A percentile compares a stretch with the other conserved stretches of the same genome.
Conservation (phyloP, 2,113 vertebrate genomes). For the Arenaria interpres region DNA sequence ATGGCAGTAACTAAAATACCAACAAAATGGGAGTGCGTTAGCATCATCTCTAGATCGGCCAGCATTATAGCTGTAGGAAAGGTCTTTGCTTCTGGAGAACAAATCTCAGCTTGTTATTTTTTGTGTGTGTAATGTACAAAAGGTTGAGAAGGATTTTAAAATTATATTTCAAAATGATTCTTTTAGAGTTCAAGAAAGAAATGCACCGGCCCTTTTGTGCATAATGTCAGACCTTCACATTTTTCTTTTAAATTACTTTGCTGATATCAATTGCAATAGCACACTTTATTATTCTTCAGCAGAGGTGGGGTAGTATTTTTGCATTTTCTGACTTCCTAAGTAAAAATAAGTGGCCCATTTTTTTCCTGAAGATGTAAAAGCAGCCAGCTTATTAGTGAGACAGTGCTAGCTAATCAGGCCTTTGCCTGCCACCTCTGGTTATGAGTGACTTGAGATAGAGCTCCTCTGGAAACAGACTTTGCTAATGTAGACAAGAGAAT, state of each 20-base stretch:
- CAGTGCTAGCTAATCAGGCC: not conserved
- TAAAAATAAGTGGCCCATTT: not conserved
- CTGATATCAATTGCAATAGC: not conserved
- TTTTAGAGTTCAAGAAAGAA: not conserved
- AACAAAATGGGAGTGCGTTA: not conserved
- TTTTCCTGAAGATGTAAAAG: not conserved
- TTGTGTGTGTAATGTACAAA: not conserved
- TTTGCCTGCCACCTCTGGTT: not conserved
- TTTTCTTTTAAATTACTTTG: not conserved
- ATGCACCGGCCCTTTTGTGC: not conserved
- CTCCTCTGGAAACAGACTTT: not conserved
- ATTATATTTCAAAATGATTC: not conserved
- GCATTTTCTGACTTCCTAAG: not conserved
- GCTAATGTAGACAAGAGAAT: accelerated
- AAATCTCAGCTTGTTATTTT: not conserved
- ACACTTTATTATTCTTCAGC: not conserved
- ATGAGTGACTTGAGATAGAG: not conserved
- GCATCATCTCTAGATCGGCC: not conserved
- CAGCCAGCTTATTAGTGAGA: not conserved
- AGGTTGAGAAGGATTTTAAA: not conserved
- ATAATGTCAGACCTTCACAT: not conserved
- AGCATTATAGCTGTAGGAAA: not conserved
- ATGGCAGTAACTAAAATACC: not conserved
- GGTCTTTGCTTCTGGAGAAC: not conserved
- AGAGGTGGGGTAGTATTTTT: not conserved